Conservation (phyloP, 1,140 invertebrate genomes). For the Drosophila novamexicana region DNA sequence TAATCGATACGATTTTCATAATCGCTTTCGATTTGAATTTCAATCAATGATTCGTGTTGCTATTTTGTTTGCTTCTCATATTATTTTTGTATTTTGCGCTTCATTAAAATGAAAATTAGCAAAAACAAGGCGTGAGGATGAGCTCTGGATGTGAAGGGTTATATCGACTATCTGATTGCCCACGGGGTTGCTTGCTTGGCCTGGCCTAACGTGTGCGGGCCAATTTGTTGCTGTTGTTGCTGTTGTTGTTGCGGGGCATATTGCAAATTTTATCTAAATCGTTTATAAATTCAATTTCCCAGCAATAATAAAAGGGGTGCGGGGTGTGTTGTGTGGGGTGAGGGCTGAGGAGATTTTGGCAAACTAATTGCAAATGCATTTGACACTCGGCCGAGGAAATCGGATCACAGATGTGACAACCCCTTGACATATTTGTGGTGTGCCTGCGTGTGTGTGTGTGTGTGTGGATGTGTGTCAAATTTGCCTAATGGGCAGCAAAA, state of each 20-base stretch:
- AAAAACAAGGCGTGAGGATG: constrained; percentile 53
- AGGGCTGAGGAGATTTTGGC: constrained; percentile 46
- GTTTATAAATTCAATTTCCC: constrained; percentile 71
- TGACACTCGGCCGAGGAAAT: constrained; percentile 47
- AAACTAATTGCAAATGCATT: constrained; percentile 80
- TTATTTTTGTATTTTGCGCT: constrained; percentile 62
- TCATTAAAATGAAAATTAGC: constrained; percentile 78
- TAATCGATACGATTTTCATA: constrained; percentile 75
- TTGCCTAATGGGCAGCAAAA: constrained; percentile 66
- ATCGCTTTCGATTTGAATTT: constrained; percentile 37
- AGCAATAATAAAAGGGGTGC: constrained; percentile 20
- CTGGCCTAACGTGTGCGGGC: constrained; percentile 28
- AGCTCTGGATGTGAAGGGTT: constrained; percentile 4
- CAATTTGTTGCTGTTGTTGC: constrained; percentile 47
- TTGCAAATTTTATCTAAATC: constrained; percentile 76
- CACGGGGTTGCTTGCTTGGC: constrained; percentile 31
- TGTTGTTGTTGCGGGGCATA: constrained; percentile 17
- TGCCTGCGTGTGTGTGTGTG: constrained; percentile 8
- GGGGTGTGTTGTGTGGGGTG: constrained; percentile 1
- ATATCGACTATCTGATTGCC: constrained; percentile 4
- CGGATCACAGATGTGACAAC: constrained; percentile 55
- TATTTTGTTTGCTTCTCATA: constrained; percentile 4
- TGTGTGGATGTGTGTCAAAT: constrained; percentile 42
- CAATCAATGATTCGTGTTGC: constrained; percentile 16
- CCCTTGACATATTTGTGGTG: constrained; percentile 51